Conservation (phyloP, 2,888 invertebrate species). For the Notocelia uddmanniana region DNA sequence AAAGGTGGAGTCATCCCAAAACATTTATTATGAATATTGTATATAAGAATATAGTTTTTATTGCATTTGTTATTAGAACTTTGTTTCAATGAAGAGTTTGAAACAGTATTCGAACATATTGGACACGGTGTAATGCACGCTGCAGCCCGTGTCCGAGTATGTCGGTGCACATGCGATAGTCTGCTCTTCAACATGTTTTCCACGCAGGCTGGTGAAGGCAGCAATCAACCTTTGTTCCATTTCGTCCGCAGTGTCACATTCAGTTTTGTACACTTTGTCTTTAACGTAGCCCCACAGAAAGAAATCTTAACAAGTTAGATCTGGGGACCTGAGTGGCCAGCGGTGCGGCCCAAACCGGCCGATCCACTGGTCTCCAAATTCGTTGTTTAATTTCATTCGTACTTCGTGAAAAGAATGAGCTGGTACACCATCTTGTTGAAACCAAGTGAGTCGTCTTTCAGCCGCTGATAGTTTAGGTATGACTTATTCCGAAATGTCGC, state of each 20-base stretch:
- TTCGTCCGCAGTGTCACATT: constrained; percentile 1
- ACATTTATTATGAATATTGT: too few relatives aligned
- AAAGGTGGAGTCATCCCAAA: too few relatives aligned
- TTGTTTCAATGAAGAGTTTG: too few relatives aligned
- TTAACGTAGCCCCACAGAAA: constrained; percentile 2
- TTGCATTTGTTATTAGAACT: too few relatives aligned
- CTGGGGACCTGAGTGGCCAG: neutral
- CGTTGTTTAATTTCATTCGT: neutral
- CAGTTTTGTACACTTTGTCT: constrained; percentile 1
- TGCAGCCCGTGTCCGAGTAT: too few relatives aligned
- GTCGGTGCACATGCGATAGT: too few relatives aligned
- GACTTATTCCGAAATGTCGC: too few relatives aligned
- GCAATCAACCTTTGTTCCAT: neutral
- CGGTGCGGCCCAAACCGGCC: constrained; percentile 1
- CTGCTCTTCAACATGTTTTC: too few relatives aligned
- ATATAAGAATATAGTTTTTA: too few relatives aligned
- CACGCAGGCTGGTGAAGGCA: neutral
- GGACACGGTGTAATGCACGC: too few relatives aligned
- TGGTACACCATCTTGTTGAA: constrained; percentile 7
- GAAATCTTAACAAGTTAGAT: neutral
- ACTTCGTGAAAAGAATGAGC: constrained; percentile 4
- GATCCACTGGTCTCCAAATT: neutral
- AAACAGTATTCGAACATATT: too few relatives aligned
- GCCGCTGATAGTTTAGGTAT: too few relatives aligned
- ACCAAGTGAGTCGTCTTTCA: constrained; percentile 5